Conservation (phyloP, 35 echinoderm and acorn worm species). For the Lytechinus variegatus region DNA sequence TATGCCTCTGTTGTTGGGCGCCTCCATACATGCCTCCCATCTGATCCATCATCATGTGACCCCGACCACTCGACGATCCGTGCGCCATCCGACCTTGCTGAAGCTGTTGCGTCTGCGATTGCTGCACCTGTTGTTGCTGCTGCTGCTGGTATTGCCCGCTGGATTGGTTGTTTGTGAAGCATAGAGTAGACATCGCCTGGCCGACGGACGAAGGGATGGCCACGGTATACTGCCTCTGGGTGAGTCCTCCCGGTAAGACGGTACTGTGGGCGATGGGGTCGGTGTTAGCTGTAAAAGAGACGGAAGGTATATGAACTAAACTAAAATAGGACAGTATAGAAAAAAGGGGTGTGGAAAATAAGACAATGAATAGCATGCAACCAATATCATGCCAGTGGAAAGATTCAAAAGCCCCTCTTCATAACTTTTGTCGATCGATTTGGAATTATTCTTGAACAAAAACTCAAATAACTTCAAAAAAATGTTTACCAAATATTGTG, state of each 20-base stretch:
- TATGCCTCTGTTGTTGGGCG: constrained; percentile 11
- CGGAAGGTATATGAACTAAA: neutral
- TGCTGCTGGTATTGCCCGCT: neutral
- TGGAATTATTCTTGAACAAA: neutral
- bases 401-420: neutral
- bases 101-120: neutral
- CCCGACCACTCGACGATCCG: neutral
- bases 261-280: constrained; percentile 91
- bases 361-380: neutral
- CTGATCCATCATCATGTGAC: constrained; percentile 51
- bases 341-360: neutral
- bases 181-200: constrained; percentile 59
- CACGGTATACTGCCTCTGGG: constrained; percentile 84
- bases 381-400: neutral
- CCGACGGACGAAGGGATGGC: constrained; percentile 72
- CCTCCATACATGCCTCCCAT: neutral
- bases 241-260: constrained; percentile 86
- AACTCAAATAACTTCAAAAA: too few species aligned
- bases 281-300: constrained; percentile 74
- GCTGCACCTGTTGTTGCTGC: neutral
- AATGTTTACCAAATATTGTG: too few species aligned
- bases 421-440: neutral
- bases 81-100: neutral
- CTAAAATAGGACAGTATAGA: neutral
- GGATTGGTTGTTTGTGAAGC: constrained; percentile 54